Evolutionary conservation across 2,797 vertebrate species (phyloP).

Genomic region (Rallus crepitans): DNA sequence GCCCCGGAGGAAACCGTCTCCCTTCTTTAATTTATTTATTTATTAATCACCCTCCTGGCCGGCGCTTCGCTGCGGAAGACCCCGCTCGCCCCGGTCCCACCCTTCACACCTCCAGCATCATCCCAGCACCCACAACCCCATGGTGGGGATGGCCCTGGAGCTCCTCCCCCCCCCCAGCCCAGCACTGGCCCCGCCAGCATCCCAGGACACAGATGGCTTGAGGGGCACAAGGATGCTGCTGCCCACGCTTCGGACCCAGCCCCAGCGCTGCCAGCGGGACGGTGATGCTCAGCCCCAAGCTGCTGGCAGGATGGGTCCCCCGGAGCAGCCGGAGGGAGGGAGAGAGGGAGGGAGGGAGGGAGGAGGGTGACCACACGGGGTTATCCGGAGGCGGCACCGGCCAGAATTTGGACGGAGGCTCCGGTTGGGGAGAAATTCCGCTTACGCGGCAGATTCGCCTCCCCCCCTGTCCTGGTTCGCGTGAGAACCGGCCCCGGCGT

Average conservation of each 20-base stretch:
- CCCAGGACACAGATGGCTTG: not conserved
- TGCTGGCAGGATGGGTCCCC: not conserved
- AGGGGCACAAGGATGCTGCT: not conserved
- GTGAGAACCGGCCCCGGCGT: conserved; percentile 7
- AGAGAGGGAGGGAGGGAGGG: not conserved
- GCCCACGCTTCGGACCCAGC: not conserved
- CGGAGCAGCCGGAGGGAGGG: not conserved
- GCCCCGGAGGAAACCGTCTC: not conserved
- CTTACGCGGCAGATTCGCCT: conserved; percentile 17
- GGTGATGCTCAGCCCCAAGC: not conserved
- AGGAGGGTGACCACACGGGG: not conserved
- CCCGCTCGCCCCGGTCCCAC: not conserved
- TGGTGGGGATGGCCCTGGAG: not conserved
- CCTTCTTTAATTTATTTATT: conserved; percentile 70
- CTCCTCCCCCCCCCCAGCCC: no score
- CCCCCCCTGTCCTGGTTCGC: conserved; percentile 13
- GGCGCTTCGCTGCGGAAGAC: not conserved
- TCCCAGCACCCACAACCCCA: not conserved
- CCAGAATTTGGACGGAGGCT: not conserved
- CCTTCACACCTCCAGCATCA: not conserved
- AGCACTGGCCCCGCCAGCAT: no score
- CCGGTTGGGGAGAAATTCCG: conserved; percentile 6
- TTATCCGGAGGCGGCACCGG: not conserved
- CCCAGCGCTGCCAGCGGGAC: not conserved
- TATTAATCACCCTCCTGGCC: conserved; percentile 35